Percentiles rank a stretch among this genome's conserved stretches.
Evolutionary conservation across 2,888 invertebrate genomes (phyloP).

Genomic region (Sinhomidia bicolor): DNA sequence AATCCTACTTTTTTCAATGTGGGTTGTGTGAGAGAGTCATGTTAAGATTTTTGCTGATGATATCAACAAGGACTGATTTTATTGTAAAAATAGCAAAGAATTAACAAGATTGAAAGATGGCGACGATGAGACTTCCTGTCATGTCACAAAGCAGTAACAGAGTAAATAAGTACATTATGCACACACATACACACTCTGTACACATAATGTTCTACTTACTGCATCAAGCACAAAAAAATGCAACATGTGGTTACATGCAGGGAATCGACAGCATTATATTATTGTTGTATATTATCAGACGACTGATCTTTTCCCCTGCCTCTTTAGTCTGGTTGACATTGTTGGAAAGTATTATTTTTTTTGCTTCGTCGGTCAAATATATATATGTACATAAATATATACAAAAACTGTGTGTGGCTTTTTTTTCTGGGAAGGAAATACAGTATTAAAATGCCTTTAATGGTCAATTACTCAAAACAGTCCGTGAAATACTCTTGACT

Average conservation of each 20-base stretch:
- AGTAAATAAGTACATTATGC: constrained; percentile 41
- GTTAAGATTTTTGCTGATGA: constrained; percentile 29
- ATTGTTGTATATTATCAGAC: neutral
- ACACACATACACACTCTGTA: constrained; percentile 18
- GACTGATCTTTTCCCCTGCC: neutral
- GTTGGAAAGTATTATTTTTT: neutral
- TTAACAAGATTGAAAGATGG: constrained; percentile 35
- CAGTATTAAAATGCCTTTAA: constrained; percentile 21
- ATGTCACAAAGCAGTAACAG: constrained; percentile 25
- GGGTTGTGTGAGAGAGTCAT: constrained; percentile 1
- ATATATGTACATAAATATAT: no score
- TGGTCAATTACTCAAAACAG: constrained; percentile 56
- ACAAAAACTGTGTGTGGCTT: neutral
- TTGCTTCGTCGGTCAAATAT: constrained; percentile 13
- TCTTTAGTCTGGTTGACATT: constrained; percentile 5
- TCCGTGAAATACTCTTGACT: constrained; percentile 47
- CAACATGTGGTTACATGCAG: constrained; percentile 16
- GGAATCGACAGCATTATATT: neutral
- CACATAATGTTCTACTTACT: constrained; percentile 60
- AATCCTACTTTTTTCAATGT: constrained; percentile 16
- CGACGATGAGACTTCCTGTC: constrained; percentile 53
- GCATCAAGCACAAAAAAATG: constrained; percentile 47
- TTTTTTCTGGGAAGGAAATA: constrained; percentile 35
- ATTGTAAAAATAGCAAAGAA: constrained; percentile 39
- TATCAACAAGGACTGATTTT: constrained; percentile 30